Base-by-base conservation (phyloP, 1,140 invertebrate species). In the Lordiphosa collinella region DNA sequence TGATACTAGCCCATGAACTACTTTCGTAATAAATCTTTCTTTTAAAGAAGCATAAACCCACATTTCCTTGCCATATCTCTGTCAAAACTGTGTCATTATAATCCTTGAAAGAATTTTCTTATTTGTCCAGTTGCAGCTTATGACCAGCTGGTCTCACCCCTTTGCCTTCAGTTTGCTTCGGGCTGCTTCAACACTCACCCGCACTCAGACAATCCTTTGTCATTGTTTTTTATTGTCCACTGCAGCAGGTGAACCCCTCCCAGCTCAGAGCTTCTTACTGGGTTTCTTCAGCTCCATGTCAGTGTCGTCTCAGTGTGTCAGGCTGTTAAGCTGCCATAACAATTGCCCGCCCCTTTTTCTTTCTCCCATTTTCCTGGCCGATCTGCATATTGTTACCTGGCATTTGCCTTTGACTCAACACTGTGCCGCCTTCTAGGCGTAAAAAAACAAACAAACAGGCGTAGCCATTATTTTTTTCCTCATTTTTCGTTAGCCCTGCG, bases 391-490 rank as follows among this genome's bases (percentile, higher is more conserved):
- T 57, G 59, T 59, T 50, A 43, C 55, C 53, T 58, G 54, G 53
- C 34, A 36, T 49, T 50, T 58, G 49, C 62, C 57, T 56, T 37
- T 59, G 41, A 43, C 31, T 49, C 29, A 32, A 32, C 44, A 32
- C 16, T 22, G 7, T 50, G 11, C 18, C 35, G 51, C 29, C 61
- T 25, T 34, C 55, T 55, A 55, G 71, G 71, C 58, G 58, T 47
- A 66, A 66, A 11, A 11, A 61, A 56, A 49, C 43, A 54, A 65
- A 70, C 53, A 71, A 76, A 78, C 70, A 79, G 51, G 66, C 66
- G 72, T 56, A 62, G 76, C 71, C 65, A 79, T 79, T 79, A 79
- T 75, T 79, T 62, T 64, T 49, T 18, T 47, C 16, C 16, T 38
- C 10, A 8, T 16, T 13, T 40, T 8, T 10, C 16, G 36, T 55